Base-by-base conservation (phyloP, 2,113 vertebrate species). In the Amphiprion percula region DNA sequence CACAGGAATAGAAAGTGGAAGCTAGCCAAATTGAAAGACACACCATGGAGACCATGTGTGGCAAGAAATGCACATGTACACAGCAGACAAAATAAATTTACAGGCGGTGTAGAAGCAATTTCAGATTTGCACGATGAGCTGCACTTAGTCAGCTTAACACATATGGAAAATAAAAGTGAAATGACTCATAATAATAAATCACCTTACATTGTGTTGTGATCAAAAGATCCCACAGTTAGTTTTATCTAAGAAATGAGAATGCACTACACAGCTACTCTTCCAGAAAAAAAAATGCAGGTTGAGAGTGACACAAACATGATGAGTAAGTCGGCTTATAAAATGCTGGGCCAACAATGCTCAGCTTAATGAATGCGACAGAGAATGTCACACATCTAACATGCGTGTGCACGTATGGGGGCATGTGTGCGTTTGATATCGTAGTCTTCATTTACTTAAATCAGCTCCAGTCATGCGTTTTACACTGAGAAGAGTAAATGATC, bases 231-330 rank as follows among this genome's bases (percentile, higher is more conserved):
- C 8, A 44, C 41, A 44, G 2, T 1, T 33, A 14, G 15, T 73
- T 47, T 14, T 23, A 68, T 72, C 44, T 0, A 23, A 56, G 16
- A 50, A 54, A 26, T 24, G 11, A 52, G 0, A 24, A 26, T 46
- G 23, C 37, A 44, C 58, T 44, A 39, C 8, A 59, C 19, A 56
- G 44, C 21, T 11, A 23, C 3, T 0, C 9, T 23, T 12, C 52
- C 73, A 56, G 47, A 62, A 10, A 60, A 47, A 19, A 50, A 69
- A 58, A 21, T 4, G 5, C 1, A 41, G 21, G 52, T 41, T 58
- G n/a, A 58, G 68, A 46, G 1, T 46, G 61, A 77, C 55, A 47
- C 10, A n/a, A 39, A 71, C 49, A 84, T 53, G 72, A 68, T 68
- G 71, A 66, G 30, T 39, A 50, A 55, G 60, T 56, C 30, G 50